Percentiles rank a stretch among this genome's conserved stretches.
Conservation (phyloP, 2,888 invertebrate genomes). For the Argynnis bischoffii region DNA sequence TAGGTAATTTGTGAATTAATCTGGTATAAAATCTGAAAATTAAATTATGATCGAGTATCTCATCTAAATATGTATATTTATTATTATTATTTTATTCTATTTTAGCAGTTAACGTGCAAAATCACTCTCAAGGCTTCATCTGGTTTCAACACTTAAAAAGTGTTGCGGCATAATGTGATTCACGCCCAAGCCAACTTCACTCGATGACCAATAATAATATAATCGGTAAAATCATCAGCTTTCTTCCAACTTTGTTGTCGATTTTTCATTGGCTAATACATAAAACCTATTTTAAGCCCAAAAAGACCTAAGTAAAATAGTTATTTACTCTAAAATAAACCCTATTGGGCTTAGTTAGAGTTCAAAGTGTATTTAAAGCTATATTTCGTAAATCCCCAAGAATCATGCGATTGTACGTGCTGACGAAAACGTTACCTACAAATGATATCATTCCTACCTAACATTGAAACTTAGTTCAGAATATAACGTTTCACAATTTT, state of each 20-base stretch:
- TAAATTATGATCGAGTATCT: too few species aligned
- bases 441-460: constrained; percentile 15
- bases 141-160: neutral
- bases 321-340: neutral
- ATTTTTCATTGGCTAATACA: constrained; percentile 25
- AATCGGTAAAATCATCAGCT: constrained; percentile 32
- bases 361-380: neutral
- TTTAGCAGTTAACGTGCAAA: neutral
- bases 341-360: neutral
- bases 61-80: too few species aligned
- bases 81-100: too few species aligned
- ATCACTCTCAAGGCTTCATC: neutral
- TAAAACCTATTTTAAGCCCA: neutral
- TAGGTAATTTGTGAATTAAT: too few species aligned
- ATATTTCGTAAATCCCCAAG: constrained; percentile 14
- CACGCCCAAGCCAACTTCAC: constrained; percentile 15
- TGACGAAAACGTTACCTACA: constrained; percentile 6
- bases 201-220: constrained; percentile 27
- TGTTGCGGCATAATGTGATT: constrained; percentile 15
- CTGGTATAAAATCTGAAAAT: too few species aligned
- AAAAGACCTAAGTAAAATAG: neutral
- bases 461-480: neutral
- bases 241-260: constrained; percentile 25
- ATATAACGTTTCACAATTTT: constrained; percentile 4
- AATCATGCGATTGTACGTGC: constrained; percentile 12